phyloP scores from a whole-genome alignment of 2,797 vertebrate genomes.

The Malurus splendens region DNA sequence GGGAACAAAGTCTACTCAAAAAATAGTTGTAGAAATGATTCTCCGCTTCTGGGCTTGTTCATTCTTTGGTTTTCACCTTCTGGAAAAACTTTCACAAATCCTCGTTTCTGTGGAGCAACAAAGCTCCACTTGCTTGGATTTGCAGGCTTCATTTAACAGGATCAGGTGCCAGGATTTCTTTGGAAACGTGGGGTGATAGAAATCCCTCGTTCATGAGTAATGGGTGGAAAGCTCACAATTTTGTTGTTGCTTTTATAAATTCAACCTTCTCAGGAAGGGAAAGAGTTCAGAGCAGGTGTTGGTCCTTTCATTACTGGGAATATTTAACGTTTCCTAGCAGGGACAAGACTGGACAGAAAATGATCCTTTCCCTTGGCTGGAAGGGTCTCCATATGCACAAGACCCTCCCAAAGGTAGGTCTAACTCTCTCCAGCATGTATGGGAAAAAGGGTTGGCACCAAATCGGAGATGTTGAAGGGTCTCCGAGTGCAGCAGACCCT shows the following conservation, averaged over 20 bases:
- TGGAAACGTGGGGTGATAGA: constrained; percentile 38
- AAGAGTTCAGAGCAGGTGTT: not conserved
- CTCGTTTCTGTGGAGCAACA: not conserved
- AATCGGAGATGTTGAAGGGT: not conserved
- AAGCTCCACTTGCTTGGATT: constrained; percentile 22
- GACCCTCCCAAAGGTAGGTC: not conserved
- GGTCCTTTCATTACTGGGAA: not conserved
- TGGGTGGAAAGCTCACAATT: not conserved
- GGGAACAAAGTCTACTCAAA: not conserved
- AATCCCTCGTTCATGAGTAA: constrained; percentile 29
- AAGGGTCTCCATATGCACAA: not conserved
- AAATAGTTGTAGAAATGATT: not conserved
- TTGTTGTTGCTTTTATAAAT: not conserved
- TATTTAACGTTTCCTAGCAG: not conserved
- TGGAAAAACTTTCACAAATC: not conserved
- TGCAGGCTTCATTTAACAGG: constrained; percentile 27
- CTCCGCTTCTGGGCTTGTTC: not conserved
- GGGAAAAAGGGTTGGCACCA: not conserved
- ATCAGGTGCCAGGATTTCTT: constrained; percentile 47
- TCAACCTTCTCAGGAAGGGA: not conserved
- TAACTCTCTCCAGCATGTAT: not conserved
- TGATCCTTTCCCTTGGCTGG: not conserved
- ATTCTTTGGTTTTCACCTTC: not conserved
- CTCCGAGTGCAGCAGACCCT: not conserved
- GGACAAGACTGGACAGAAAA: not conserved